Evolutionary conservation across 2,888 invertebrate species (phyloP).

Genomic region (Dolomedes plantarius): DNA sequence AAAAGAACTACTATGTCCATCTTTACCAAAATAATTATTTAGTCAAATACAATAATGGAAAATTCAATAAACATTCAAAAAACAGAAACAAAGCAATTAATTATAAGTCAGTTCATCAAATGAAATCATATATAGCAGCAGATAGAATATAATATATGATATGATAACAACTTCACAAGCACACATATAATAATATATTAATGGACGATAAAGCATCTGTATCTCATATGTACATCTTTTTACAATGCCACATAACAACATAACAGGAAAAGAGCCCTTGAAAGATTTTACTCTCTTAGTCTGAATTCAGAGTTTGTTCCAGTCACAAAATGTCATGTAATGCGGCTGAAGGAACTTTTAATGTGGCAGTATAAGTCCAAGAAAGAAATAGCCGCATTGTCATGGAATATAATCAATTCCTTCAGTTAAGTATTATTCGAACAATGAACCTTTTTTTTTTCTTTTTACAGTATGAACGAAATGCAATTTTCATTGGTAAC

Average conservation of each 20-base stretch:
- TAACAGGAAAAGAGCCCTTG: neutral
- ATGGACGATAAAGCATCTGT: constrained; percentile 64
- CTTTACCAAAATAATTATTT: neutral
- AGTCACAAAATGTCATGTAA: neutral
- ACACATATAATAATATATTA: constrained; percentile 64
- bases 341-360: constrained; percentile 36
- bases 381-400: neutral
- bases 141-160: constrained; percentile 62
- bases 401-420: neutral
- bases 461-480: no score
- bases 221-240: constrained; percentile 53
- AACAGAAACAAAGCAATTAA: neutral
- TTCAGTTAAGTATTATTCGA: no score
- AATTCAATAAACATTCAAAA: neutral
- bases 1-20: neutral
- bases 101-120: constrained; percentile 47
- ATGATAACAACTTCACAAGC: constrained; percentile 60
- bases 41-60: neutral
- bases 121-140: constrained; percentile 45
- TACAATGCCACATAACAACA: constrained; percentile 43
- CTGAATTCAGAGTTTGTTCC: neutral
- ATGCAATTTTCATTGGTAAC: no score
- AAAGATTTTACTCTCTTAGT: neutral
- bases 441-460: no score
- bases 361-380: neutral